A percentile compares a stretch with the other conserved stretches of the same genome.
Evolutionary conservation across 1,140 invertebrate species (phyloP).

Genomic region (Nasonia vitripennis): DNA sequence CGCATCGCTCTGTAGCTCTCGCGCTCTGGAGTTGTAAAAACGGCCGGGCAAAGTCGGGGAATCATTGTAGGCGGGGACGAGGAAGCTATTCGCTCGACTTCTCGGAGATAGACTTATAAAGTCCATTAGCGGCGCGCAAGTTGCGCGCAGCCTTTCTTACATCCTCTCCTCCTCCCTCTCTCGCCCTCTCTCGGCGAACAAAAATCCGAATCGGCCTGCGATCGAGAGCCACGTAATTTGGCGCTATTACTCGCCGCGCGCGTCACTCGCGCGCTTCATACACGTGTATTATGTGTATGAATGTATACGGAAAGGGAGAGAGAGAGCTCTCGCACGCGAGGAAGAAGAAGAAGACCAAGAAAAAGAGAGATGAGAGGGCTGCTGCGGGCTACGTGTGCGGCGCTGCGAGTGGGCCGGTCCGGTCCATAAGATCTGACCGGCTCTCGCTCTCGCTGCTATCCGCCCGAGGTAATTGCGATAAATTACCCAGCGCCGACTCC

Average conservation of each 20-base stretch:
- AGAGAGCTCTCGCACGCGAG: neutral
- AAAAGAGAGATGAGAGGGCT: neutral
- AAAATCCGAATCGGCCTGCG: neutral
- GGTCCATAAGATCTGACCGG: conserved; percentile 2
- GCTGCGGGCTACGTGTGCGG: conserved; percentile 1
- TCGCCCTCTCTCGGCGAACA: neutral
- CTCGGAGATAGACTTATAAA: conserved; percentile 1
- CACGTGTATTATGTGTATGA: neutral
- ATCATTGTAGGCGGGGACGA: neutral
- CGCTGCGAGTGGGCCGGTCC: neutral
- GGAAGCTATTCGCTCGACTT: conserved; percentile 3
- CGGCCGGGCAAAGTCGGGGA: neutral
- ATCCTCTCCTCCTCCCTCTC: neutral
- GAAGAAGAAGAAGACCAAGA: neutral
- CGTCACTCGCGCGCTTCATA: neutral
- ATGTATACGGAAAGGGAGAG: neutral
- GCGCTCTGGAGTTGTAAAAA: neutral
- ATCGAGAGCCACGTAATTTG: neutral
- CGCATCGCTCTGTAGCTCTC: neutral
- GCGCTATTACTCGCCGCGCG: neutral
- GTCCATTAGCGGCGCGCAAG: neutral
- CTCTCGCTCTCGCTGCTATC: neutral
- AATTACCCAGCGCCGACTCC: neutral
- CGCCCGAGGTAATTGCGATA: neutral
- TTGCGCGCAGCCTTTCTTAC: neutral